Base-by-base conservation (phyloP, 37 sponge, comb jelly and placozoan species). In the Beroe forskalii region DNA sequence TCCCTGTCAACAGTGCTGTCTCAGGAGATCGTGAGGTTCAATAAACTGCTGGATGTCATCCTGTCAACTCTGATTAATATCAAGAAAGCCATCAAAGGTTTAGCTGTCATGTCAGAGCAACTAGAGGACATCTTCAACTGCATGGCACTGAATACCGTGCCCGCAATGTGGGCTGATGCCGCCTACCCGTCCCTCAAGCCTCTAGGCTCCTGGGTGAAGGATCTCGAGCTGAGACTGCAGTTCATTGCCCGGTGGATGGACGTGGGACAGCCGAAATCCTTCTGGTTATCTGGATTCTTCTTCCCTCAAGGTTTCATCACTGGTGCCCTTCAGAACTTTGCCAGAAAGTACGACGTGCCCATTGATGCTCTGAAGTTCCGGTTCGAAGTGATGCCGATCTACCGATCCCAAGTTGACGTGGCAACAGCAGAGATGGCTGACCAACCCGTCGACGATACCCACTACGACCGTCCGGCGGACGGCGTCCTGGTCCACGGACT, bases 231-330 rank as follows among this genome's bases (percentile, higher is more conserved):
- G 42, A 91, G 99, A 43, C 48, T 99, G 23, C 95, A 99, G 89
- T 96, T 96, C 91, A 94, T 99, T 89, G 93, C 93, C 32, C 94
- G 95, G 32, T 99, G 99, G 99, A 95, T 99, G 66, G 67, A 91
- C 22, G 62, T 92, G 37, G 99, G 99, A 20, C 91, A 90, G 0
- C 99, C 99, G 22, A 94, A 90, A 43, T 94, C 95, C 32, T 99
- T 91, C 92, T 99, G 99, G 99, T 67, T 99, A 42, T 99, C 99
- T n/a, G 99, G 99, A 17, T 99, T 99, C 91, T 99, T 95, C 92
- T 99, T 99, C 91, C 99, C 99, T 33, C 99, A 99, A 94, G 99
- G 95, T 93, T 99, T 99, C 89, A 94, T 99, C 24, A 99, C 99
- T 38, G 99, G 99, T 14, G 91, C 96, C 22, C 96, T 99, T 0